Conservation (phyloP, 2,113 vertebrate species). For the Silurus meridionalis region DNA sequence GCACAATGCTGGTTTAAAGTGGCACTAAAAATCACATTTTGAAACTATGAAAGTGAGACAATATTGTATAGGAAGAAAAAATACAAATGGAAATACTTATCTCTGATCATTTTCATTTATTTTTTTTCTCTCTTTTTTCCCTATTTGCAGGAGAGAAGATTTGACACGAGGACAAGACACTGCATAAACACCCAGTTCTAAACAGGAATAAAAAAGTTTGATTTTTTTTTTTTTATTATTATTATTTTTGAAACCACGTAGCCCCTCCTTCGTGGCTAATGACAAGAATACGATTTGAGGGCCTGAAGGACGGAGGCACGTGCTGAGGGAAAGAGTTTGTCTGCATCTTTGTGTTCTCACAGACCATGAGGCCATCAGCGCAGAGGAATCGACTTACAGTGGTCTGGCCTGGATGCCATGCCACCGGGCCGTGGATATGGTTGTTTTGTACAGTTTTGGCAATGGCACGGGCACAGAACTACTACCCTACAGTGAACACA, state of each 20-base stretch:
- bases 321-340: conserved; percentile 59
- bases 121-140: conserved; percentile 46
- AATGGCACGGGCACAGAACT: conserved; percentile 79
- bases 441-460: conserved; percentile 78
- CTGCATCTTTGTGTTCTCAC: conserved; percentile 57
- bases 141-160: conserved; percentile 64
- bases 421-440: conserved; percentile 84
- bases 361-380: conserved; percentile 76
- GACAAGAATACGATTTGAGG: conserved; percentile 66
- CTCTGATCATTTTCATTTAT: conserved; percentile 62
- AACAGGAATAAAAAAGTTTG: conserved; percentile 42
- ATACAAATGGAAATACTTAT: conserved; percentile 37
- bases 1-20: conserved; percentile 58
- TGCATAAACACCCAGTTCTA: conserved; percentile 61
- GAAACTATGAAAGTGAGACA: conserved; percentile 66
- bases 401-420: conserved; percentile 74
- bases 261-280: conserved; percentile 64
- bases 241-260: conserved; percentile 39
- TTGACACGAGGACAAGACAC: conserved; percentile 59
- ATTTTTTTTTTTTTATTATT: neutral
- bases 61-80: conserved; percentile 54
- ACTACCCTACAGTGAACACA: conserved; percentile 94
- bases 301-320: conserved; percentile 60
- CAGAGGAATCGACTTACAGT: conserved; percentile 65
- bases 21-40: conserved; percentile 57